These are phyloP conservation scores for Arizona elegans DNA, from an alignment of 2,113 vertebrate species.

Conservation along the genomic window DNA sequence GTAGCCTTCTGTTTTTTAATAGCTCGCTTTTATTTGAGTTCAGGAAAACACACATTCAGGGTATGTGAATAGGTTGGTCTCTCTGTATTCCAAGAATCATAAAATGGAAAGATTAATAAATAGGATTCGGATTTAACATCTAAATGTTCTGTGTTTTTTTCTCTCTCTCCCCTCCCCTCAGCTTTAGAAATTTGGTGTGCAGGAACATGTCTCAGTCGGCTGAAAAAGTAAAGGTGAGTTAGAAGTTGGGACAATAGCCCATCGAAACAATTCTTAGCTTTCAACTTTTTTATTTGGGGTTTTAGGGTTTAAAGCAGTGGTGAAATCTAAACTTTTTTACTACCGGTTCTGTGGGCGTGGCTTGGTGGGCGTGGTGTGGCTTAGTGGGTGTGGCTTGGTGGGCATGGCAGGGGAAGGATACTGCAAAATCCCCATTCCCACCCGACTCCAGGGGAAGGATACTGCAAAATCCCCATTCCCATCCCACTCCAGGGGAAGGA, in stretches of 20 bases:
- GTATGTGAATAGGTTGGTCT: neutral
- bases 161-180: neutral
- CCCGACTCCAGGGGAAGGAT: too few relatives aligned
- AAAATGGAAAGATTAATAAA: neutral
- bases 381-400: too few relatives aligned
- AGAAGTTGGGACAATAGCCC: neutral
- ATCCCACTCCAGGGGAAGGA: too few relatives aligned
- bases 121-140: neutral
- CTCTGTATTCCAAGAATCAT: too few relatives aligned
- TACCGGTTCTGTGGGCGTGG: too few relatives aligned
- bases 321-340: too few relatives aligned
- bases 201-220: constrained; percentile 78
- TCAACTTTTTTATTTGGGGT: neutral
- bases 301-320: too few relatives aligned
- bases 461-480: too few relatives aligned
- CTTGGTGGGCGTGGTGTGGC: too few relatives aligned
- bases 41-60: neutral
- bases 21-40: neutral
- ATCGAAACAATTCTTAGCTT: neutral
- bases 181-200: constrained; percentile 49
- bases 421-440: too few relatives aligned
- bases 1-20: neutral
- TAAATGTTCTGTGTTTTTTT: neutral
- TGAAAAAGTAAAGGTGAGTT: constrained; percentile 83
- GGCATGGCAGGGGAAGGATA: too few relatives aligned